A percentile compares a stretch with the other conserved stretches of the same genome.
Conservation (phyloP, 2,888 invertebrate species). For the Cryptosula pallasiana region DNA sequence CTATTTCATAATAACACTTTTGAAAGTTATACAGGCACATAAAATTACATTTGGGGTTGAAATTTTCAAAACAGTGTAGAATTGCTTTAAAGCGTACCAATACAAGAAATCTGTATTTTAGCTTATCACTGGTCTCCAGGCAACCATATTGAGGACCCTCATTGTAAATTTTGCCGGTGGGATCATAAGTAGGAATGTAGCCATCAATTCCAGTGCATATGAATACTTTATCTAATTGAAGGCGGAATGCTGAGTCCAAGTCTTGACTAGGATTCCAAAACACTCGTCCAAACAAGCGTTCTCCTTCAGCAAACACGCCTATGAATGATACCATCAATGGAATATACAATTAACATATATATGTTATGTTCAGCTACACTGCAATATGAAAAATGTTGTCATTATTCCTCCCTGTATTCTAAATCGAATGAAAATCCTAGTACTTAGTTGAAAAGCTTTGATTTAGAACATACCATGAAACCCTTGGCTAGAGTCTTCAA, state of each 20-base stretch:
- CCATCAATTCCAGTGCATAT: conserved; percentile 52
- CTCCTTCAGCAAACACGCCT: conserved; percentile 43
- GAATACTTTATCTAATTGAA: conserved; percentile 51
- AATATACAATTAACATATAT: neutral
- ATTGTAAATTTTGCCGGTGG: conserved; percentile 47
- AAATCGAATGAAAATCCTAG: too few relatives aligned
- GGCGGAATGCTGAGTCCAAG: conserved; percentile 48
- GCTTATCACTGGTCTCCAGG: conserved; percentile 44
- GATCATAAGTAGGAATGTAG: conserved; percentile 53
- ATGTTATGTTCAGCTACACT: neutral
- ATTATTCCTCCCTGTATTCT: too few relatives aligned
- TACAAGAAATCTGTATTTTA: conserved; percentile 51
- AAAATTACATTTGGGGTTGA: too few relatives aligned
- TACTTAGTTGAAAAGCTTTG: too few relatives aligned
- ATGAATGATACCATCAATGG: conserved; percentile 32
- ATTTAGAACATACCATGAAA: conserved; percentile 11
- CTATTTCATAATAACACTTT: too few relatives aligned
- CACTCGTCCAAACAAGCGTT: conserved; percentile 50
- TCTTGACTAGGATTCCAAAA: conserved; percentile 54
- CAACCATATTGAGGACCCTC: conserved; percentile 54
- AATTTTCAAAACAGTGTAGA: too few relatives aligned
- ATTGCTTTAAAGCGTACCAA: conserved; percentile 40
- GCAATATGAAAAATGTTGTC: neutral
- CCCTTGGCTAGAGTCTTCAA: neutral
- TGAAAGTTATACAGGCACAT: too few relatives aligned